Evolutionary conservation across 64 coral and sea anemone genomes (phyloP).

Genomic region (Stichodactyla helianthus): DNA sequence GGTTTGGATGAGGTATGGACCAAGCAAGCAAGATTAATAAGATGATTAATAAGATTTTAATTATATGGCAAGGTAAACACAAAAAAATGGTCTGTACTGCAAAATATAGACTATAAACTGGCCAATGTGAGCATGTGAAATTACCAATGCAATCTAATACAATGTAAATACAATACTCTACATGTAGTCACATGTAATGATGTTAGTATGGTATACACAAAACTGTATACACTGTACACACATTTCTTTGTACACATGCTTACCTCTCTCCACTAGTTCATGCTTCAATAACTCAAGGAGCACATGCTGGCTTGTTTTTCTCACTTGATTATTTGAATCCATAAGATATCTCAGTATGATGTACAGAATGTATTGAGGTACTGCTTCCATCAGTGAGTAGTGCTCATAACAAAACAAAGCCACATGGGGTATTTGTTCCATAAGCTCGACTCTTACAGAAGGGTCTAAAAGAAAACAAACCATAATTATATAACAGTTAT

Average conservation of each 20-base stretch:
- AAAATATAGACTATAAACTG: no score
- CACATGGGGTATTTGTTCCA: slow-evolving; percentile 97
- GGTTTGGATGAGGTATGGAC: no score
- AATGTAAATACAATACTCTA: no score
- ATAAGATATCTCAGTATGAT: slow-evolving; percentile 90
- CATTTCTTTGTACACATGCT: background rate
- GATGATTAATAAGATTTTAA: no score
- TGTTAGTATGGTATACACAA: no score
- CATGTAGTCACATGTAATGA: no score
- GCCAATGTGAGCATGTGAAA: no score
- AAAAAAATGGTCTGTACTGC: no score
- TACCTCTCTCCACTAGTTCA: slow-evolving; percentile 97
- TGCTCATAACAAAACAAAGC: slow-evolving; percentile 94
- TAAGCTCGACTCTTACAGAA: slow-evolving; percentile 89
- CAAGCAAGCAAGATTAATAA: no score
- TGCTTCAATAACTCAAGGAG: slow-evolving; percentile 85
- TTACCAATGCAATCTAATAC: no score
- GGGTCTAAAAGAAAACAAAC: slow-evolving; percentile 51
- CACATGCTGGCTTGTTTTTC: slow-evolving; percentile 94
- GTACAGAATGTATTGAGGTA: slow-evolving; percentile 86
- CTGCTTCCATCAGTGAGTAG: slow-evolving; percentile 79
- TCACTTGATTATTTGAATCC: slow-evolving; percentile 96
- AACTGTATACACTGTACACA: background rate
- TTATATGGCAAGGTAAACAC: no score
- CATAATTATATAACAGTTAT: no score